These are phyloP conservation scores for Phacellophora camtschatica DNA, from an alignment of 30 jellyfish, hydroid and myxozoan genomes.

Conservation along the genomic window DNA sequence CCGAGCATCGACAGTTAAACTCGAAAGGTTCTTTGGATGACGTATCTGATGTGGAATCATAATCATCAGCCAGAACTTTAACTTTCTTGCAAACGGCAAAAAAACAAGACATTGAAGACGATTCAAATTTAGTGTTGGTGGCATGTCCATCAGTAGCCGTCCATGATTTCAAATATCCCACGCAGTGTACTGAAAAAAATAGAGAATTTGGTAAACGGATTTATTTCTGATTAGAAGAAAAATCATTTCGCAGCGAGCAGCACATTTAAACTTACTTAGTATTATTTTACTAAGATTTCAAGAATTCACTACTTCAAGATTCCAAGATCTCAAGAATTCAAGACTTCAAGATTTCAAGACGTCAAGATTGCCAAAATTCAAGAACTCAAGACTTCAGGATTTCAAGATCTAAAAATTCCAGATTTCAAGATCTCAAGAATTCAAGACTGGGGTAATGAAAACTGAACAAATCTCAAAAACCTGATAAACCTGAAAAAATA, in stretches of 20 bases:
- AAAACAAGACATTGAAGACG: conserved; percentile 38
- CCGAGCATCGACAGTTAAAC: conserved; percentile 60
- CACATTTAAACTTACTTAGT: not conserved
- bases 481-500: too few relatives aligned
- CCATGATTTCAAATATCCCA: conserved; percentile 67
- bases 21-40: not conserved
- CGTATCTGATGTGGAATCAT: not conserved
- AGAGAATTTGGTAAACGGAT: not conserved
- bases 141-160: conserved; percentile 37
- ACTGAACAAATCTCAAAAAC: too few relatives aligned
- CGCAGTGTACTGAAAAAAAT: conserved; percentile 29
- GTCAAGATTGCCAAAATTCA: too few relatives aligned
- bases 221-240: not conserved
- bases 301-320: not conserved
- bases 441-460: too few relatives aligned
- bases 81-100: conserved; percentile 42
- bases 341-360: too few relatives aligned
- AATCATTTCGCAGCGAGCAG: not conserved
- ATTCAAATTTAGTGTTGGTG: not conserved
- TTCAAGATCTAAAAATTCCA: too few relatives aligned
- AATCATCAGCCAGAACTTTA: conserved; percentile 15
- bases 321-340: not conserved
- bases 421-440: not conserved
- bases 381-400: not conserved
- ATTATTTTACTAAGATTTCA: not conserved